Percentiles rank a stretch among this genome's conserved stretches.
phyloP scores from a whole-genome alignment of 1,140 invertebrate genomes.

The Heliconius congener region DNA sequence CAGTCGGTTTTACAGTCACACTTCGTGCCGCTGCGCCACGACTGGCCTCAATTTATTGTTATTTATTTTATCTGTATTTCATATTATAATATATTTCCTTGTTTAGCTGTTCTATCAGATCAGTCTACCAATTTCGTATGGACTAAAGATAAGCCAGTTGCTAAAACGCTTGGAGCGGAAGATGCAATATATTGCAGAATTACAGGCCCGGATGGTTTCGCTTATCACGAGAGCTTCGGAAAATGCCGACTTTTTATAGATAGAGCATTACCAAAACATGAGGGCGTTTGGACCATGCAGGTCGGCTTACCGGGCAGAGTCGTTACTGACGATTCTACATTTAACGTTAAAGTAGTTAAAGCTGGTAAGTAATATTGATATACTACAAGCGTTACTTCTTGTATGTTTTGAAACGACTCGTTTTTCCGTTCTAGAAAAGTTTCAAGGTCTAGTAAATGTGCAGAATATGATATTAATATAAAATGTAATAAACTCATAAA shows the following conservation, averaged over 20 bases:
- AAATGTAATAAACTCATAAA: too few species aligned
- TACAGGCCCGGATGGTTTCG: slow-evolving; percentile 36
- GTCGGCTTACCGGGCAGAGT: slow-evolving; percentile 52
- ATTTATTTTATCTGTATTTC: too few species aligned
- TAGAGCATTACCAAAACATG: slow-evolving; percentile 46
- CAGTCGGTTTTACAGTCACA: too few species aligned
- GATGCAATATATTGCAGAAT: slow-evolving; percentile 59
- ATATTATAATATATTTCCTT: background rate
- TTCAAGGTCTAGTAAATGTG: too few species aligned
- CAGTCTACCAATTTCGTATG: slow-evolving; percentile 31
- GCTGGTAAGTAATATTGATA: slow-evolving; percentile 42
- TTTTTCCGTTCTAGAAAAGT: too few species aligned
- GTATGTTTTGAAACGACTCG: background rate
- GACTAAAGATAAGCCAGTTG: slow-evolving; percentile 42
- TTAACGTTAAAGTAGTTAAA: slow-evolving; percentile 47
- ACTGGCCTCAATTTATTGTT: too few species aligned
- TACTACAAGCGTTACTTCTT: background rate
- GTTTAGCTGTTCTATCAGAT: slow-evolving; percentile 31
- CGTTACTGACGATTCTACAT: slow-evolving; percentile 39
- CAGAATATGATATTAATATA: too few species aligned
- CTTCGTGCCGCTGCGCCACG: too few species aligned
- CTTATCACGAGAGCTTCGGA: slow-evolving; percentile 58
- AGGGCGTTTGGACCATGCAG: slow-evolving; percentile 54
- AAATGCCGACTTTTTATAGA: slow-evolving; percentile 56
- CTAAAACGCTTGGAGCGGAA: slow-evolving; percentile 51